Evolutionary conservation across 2,888 invertebrate species (phyloP).

Genomic region (Drosophila helvetica): DNA sequence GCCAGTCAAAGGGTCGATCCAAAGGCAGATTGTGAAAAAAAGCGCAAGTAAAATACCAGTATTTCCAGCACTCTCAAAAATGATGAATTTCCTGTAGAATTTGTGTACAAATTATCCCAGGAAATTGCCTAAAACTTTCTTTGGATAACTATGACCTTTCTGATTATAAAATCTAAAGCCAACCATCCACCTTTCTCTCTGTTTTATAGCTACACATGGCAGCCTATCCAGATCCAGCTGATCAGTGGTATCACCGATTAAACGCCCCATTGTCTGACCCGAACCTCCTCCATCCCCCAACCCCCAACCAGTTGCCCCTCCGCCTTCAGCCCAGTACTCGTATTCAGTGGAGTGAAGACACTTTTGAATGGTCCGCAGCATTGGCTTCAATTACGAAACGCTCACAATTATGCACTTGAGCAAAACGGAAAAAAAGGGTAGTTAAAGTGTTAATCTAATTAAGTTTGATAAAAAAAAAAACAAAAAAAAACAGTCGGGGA

Average conservation of each 20-base stretch:
- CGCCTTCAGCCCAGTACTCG: slow-evolving; percentile 3
- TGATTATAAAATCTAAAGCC: no score
- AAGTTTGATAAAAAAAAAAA: slow-evolving; percentile 56
- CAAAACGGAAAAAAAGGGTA: slow-evolving; percentile 50
- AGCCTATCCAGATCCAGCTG: no score
- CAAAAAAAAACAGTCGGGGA: slow-evolving; percentile 41
- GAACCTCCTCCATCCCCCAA: slow-evolving; percentile 20
- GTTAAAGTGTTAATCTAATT: slow-evolving; percentile 77
- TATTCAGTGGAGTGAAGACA: slow-evolving; percentile 18
- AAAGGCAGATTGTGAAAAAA: slow-evolving; percentile 40
- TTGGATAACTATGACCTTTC: no score
- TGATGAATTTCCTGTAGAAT: not conserved
- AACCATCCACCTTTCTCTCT: no score
- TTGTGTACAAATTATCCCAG: no score
- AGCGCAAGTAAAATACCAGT: slow-evolving; percentile 52
- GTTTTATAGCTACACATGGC: no score
- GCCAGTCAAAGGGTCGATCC: slow-evolving; percentile 31
- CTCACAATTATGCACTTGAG: slow-evolving; percentile 42
- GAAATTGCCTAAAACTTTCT: no score
- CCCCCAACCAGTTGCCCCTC: not conserved
- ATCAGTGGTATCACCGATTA: not conserved
- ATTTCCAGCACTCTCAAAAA: slow-evolving; percentile 37
- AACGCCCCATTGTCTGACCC: slow-evolving; percentile 54
- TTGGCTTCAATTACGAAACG: slow-evolving; percentile 68
- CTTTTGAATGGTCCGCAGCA: slow-evolving; percentile 45